phyloP scores from a whole-genome alignment of 2,888 invertebrate genomes.

The Onthophagus sagittarius region DNA sequence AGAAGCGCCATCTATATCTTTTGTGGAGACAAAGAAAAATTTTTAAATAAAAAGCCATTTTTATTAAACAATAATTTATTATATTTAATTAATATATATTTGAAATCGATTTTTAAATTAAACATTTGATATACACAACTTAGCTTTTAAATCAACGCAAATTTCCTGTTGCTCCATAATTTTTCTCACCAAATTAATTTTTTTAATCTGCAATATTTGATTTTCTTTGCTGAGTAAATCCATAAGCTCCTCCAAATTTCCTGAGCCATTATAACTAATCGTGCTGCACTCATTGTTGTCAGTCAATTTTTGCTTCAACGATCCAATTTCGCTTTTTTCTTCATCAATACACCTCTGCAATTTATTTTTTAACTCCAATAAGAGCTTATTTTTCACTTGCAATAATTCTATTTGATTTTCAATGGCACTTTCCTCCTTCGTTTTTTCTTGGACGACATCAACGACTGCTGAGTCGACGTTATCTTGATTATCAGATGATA shows the following conservation, averaged over 20 bases:
- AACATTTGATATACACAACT: constrained; percentile 17
- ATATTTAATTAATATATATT: background rate
- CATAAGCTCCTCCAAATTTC: constrained; percentile 43
- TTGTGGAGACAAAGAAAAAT: no score
- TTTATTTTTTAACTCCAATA: constrained; percentile 64
- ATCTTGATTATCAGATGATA: constrained; percentile 19
- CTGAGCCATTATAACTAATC: constrained; percentile 26
- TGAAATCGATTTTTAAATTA: background rate
- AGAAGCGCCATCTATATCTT: no score
- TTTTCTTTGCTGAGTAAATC: constrained; percentile 46
- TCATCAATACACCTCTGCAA: constrained; percentile 67
- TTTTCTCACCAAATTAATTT: constrained; percentile 46
- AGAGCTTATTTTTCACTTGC: constrained; percentile 64
- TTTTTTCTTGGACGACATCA: constrained; percentile 16
- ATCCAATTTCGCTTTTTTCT: constrained; percentile 67
- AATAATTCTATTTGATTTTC: constrained; percentile 50
- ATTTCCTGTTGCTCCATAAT: constrained; percentile 48
- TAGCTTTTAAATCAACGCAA: constrained; percentile 45
- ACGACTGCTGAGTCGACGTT: constrained; percentile 16
- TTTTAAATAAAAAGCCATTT: no score
- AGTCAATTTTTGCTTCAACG: constrained; percentile 33
- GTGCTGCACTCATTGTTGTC: background rate
- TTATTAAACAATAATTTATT: no score
- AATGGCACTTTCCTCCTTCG: constrained; percentile 1
- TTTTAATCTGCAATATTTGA: constrained; percentile 48